Base-by-base conservation (phyloP, 2,113 vertebrate genomes). In the Rhinolophus sinicus region DNA sequence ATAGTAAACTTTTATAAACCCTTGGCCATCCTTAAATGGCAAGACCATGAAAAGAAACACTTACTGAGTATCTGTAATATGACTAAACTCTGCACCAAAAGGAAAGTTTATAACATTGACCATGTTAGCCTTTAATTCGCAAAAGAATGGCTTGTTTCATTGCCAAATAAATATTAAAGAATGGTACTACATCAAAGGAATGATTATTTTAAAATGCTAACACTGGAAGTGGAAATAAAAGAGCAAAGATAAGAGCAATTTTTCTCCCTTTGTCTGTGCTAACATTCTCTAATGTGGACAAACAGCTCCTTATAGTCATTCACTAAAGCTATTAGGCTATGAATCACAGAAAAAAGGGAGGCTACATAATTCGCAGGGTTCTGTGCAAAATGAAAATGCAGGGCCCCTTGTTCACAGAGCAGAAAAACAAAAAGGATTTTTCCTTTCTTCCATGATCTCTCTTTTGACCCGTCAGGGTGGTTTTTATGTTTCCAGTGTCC, bases 41-140 rank as follows among this genome's bases (percentile, higher is more conserved):
- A 93, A 93, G 38, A 22, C 60, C 22, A 78, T 78, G 72, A 62
- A 54, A 80, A 50, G n/a, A 80, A 91, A 91, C 30, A 86, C 52
- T 73, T 33, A 58, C n/a, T 21, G 40, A 50, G 33, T 70, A 28
- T 62, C 44, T 85, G 40, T 70, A 52, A 52, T 72, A n/a, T 10
- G 18, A 35, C 88, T 78, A 54, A 95, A 64, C 28, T 83, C 38
- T 72, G 73, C 12, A 72, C 19, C 73, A 78, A 64, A 72, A 64
- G 44, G 64, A 90, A 95, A 91, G 78, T 72, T 30, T n/a, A 16
- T 78, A 52, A 54, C 28, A 85, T 78, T 62, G 64, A 90, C 56
- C 52, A 77, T 15, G 7, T 52, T 78, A 80, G 35, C 22, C 44
- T 80, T 91, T 86, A 44, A 72, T 64, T 86, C 22, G 15, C 54